Conservation (phyloP, 2,888 invertebrate species). For the Drosophila mettleri region DNA sequence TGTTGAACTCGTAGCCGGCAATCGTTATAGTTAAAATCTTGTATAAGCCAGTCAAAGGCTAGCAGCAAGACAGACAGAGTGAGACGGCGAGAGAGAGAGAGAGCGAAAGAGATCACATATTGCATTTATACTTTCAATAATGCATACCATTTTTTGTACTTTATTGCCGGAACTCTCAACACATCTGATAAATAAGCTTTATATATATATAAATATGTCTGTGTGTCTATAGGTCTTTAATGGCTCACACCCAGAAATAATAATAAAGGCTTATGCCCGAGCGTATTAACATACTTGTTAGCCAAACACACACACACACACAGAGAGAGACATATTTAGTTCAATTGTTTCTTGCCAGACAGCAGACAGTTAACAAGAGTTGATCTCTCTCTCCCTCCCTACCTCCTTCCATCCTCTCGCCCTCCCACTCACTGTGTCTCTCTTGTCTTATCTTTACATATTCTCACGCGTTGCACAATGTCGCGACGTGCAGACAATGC, state of each 20-base stretch:
- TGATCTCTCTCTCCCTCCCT: background rate
- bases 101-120: background rate
- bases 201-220: background rate
- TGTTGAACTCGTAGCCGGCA: slow-evolving; percentile 21
- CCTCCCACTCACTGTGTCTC: background rate
- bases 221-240: background rate
- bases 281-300: slow-evolving; percentile 18
- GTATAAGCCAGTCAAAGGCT: slow-evolving; percentile 28
- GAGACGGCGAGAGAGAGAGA: slow-evolving; percentile 8
- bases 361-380: slow-evolving; percentile 20
- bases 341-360: slow-evolving; percentile 31
- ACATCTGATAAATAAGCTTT: background rate
- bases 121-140: slow-evolving; percentile 24
- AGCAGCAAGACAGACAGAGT: background rate
- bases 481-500: slow-evolving; percentile 19
- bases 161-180: slow-evolving; percentile 35
- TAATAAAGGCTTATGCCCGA: slow-evolving; percentile 4
- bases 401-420: background rate
- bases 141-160: slow-evolving; percentile 9
- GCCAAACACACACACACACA: slow-evolving; percentile 4
- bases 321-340: slow-evolving; percentile 18
- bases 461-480: slow-evolving; percentile 67
- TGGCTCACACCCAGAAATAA: background rate
- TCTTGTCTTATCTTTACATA: slow-evolving; percentile 12
- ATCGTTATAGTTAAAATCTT: slow-evolving; percentile 23